phyloP scores from a whole-genome alignment of 2,888 invertebrate genomes.

The Drosophila subquinaria region DNA sequence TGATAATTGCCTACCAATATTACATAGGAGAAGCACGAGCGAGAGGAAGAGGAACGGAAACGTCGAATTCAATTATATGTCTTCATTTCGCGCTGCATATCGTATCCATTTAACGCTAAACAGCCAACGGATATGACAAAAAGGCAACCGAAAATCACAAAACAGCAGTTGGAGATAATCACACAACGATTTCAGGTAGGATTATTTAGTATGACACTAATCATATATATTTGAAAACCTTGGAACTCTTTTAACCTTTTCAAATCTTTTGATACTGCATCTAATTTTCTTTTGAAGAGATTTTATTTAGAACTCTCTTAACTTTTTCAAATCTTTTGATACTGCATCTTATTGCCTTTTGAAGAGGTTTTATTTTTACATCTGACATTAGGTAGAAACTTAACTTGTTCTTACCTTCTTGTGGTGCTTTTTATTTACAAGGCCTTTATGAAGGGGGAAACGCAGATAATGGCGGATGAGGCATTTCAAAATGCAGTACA shows the following conservation, averaged over 20 bases:
- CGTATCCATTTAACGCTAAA: conserved; percentile 99
- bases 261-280: too few species aligned
- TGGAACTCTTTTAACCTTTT: too few species aligned
- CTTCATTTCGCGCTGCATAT: conserved; percentile 98
- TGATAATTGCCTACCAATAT: background rate
- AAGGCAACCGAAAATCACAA: conserved; percentile 97
- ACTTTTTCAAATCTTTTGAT: too few species aligned
- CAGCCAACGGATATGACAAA: conserved; percentile 99
- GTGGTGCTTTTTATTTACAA: conserved; percentile 74
- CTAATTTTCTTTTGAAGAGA: too few species aligned
- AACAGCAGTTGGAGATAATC: conserved; percentile 97
- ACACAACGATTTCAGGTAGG: conserved; percentile 96
- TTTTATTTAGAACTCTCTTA: too few species aligned
- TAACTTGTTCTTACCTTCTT: too few species aligned
- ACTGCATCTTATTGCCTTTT: too few species aligned
- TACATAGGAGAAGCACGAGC: conserved; percentile 94
- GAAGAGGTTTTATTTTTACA: too few species aligned
- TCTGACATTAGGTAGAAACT: too few species aligned
- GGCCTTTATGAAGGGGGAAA: conserved; percentile 98
- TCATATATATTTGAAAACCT: too few species aligned
- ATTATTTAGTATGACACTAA: too few species aligned
- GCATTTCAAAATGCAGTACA: conserved; percentile 99
- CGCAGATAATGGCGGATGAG: conserved; percentile 98
- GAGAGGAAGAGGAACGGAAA: conserved; percentile 98
- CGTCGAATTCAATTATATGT: conserved; percentile 98